Conservation (phyloP, 2,797 vertebrate genomes). For the Acanthurus lineatus region DNA sequence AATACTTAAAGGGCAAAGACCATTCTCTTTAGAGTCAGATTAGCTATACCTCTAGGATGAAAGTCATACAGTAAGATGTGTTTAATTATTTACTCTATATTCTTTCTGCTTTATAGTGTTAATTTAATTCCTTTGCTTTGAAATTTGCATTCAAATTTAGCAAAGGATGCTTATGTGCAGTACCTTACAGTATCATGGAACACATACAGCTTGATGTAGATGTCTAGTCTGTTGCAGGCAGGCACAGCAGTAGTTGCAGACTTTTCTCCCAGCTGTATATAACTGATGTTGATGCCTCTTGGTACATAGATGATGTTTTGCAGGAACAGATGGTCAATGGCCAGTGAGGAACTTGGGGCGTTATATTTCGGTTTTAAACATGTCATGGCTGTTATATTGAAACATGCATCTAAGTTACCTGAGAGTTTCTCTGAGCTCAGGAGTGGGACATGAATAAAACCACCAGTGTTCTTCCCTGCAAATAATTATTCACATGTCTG, state of each 20-base stretch:
- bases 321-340: conserved; percentile 24
- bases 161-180: not conserved
- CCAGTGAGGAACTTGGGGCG: not conserved
- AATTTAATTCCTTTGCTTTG: not conserved
- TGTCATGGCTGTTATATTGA: conserved; percentile 3
- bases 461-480: not conserved
- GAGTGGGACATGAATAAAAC: not conserved
- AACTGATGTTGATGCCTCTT: not conserved
- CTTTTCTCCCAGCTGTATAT: not conserved
- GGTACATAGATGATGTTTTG: conserved; percentile 16
- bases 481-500: not conserved
- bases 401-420: not conserved
- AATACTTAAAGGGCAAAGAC: not conserved
- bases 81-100: not conserved
- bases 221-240: not conserved
- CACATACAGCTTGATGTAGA: not conserved
- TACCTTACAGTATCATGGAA: not conserved
- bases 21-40: not conserved
- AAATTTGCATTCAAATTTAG: conserved; percentile 2
- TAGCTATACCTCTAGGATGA: not conserved
- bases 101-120: not conserved
- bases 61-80: not conserved
- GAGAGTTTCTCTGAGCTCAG: not conserved
- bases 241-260: not conserved
- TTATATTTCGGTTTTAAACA: conserved; percentile 2